phyloP scores from a whole-genome alignment of 2,888 invertebrate genomes.

The Pheosia tremula region DNA sequence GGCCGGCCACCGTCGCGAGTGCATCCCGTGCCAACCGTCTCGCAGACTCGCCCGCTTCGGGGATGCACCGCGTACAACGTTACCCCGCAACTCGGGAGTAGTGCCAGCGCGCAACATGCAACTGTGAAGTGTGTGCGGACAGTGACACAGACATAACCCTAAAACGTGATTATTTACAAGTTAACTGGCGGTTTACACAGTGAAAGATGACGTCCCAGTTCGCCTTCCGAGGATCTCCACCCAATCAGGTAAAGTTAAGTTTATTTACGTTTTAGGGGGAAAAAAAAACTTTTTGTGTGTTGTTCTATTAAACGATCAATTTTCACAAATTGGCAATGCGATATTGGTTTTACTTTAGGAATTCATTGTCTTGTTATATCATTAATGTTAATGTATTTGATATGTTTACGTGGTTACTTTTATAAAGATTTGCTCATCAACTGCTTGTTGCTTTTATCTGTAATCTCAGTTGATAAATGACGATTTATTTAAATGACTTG shows the following conservation, averaged over 20 bases:
- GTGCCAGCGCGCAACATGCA: constrained; percentile 65
- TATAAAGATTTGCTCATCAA: constrained; percentile 16
- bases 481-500: background rate
- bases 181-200: constrained; percentile 58
- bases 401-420: constrained; percentile 32
- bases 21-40: constrained; percentile 51
- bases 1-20: constrained; percentile 58
- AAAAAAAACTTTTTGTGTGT: constrained; percentile 10
- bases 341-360: constrained; percentile 35
- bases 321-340: constrained; percentile 50
- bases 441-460: constrained; percentile 16
- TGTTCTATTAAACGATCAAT: constrained; percentile 26
- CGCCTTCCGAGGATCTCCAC: constrained; percentile 82
- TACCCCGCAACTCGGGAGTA: constrained; percentile 32
- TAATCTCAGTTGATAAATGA: background rate
- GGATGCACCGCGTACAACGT: constrained; percentile 43
- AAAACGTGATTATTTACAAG: constrained; percentile 62
- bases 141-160: constrained; percentile 65
- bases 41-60: constrained; percentile 41
- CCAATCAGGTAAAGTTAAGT: constrained; percentile 73
- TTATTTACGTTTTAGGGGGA: constrained; percentile 6
- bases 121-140: constrained; percentile 81
- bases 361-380: constrained; percentile 12
- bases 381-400: constrained; percentile 30
- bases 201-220: constrained; percentile 82